These are phyloP conservation scores for Noctilio leporinus DNA, from an alignment of 2,113 vertebrate genomes.

Conservation along the genomic window DNA sequence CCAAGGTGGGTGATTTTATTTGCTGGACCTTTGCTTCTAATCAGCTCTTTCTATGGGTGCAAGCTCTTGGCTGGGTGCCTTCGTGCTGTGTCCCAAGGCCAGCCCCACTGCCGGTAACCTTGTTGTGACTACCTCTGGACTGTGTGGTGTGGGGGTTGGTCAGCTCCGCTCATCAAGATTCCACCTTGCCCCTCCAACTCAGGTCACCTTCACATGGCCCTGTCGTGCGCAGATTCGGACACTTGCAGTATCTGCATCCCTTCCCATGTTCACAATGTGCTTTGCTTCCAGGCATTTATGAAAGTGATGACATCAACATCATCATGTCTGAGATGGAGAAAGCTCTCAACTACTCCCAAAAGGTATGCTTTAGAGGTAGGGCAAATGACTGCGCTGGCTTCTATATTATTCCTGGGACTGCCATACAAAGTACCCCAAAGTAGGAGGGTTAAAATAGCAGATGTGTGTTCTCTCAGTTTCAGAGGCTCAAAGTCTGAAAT, in stretches of 20 bases:
- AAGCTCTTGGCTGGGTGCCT: not conserved
- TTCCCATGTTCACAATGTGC: not conserved
- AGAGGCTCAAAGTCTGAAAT: not conserved
- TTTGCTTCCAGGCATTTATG: slow-evolving; percentile 79
- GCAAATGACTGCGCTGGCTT: not conserved
- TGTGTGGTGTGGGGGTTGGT: not conserved
- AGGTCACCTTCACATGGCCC: not conserved
- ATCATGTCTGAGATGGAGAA: slow-evolving; percentile 82
- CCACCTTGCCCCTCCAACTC: not conserved
- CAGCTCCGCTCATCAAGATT: not conserved
- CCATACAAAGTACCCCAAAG: not conserved
- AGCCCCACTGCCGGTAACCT: not conserved
- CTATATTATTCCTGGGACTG: not conserved
- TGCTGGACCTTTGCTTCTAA: not conserved
- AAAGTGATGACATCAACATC: slow-evolving; percentile 82
- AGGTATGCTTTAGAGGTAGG: slow-evolving; percentile 67
- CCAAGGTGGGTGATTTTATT: not conserved
- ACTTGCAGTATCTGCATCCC: fast-evolving
- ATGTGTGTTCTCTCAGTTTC: not conserved
- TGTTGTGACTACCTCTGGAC: too few species aligned
- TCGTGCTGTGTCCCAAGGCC: not conserved
- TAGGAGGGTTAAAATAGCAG: not conserved
- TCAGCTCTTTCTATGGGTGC: not conserved
- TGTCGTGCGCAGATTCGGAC: not conserved
- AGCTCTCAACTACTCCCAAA: slow-evolving; percentile 81